phyloP scores from a whole-genome alignment of 2,888 invertebrate species.

The Melinopterus prodromus region DNA sequence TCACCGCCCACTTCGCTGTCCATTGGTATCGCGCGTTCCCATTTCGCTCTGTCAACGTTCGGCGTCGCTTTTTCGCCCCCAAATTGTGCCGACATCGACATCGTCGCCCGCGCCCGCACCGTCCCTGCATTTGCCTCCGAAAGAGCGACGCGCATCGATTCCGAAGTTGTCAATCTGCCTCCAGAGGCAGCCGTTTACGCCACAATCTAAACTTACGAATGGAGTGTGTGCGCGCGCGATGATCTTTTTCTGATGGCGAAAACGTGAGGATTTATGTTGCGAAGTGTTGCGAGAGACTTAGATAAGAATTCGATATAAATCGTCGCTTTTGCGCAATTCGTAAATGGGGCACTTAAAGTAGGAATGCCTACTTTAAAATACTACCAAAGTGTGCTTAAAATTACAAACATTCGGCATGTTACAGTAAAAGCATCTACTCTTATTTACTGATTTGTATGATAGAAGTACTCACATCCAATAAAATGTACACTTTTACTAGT shows the following conservation, averaged over 20 bases:
- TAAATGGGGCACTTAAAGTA: too few relatives aligned
- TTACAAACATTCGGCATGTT: too few relatives aligned
- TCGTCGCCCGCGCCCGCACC: background rate
- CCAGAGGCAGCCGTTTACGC: background rate
- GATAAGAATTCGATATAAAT: background rate
- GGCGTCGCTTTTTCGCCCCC: background rate
- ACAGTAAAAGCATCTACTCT: too few relatives aligned
- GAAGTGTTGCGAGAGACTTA: background rate
- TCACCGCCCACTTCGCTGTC: background rate
- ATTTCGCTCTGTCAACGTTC: background rate
- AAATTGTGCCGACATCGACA: background rate
- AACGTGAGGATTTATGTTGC: background rate
- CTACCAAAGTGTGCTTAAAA: too few relatives aligned
- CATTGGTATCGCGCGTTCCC: background rate
- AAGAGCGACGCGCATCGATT: background rate
- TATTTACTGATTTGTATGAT: too few relatives aligned
- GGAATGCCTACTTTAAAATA: too few relatives aligned
- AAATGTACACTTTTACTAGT: too few relatives aligned
- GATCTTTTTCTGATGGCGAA: conserved; percentile 4
- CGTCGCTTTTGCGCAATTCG: background rate
- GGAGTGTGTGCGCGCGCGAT: background rate
- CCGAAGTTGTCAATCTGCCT: background rate
- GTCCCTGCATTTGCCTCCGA: background rate
- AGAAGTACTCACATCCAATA: too few relatives aligned
- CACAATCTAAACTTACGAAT: background rate